phyloP scores from a whole-genome alignment of 2,888 invertebrate species.

The Neoitamus cyanurus region DNA sequence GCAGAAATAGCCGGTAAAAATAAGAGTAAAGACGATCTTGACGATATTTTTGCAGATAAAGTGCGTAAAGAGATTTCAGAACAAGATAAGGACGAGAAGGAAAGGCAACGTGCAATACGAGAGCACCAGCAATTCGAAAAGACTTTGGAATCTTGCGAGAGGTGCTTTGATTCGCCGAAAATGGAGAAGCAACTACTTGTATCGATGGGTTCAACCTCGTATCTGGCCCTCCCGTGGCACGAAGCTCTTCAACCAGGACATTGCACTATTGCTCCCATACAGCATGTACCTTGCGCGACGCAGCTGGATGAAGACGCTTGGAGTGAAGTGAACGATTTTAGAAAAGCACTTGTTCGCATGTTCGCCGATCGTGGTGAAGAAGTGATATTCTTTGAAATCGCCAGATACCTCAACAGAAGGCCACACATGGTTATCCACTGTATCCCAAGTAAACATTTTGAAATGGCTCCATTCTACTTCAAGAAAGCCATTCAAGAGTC shows the following conservation, averaged over 20 bases:
- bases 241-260: constrained; percentile 87
- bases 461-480: constrained; percentile 94
- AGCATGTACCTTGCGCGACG: constrained; percentile 83
- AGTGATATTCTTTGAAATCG: constrained; percentile 91
- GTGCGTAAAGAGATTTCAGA: constrained; percentile 76
- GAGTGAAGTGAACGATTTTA: constrained; percentile 82
- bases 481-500: constrained; percentile 97
- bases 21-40: constrained; percentile 77
- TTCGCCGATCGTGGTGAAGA: constrained; percentile 79
- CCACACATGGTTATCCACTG: constrained; percentile 92
- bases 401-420: constrained; percentile 76
- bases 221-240: constrained; percentile 82
- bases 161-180: constrained; percentile 83
- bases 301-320: constrained; percentile 94
- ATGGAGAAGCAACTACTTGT: constrained; percentile 88
- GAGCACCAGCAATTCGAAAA: constrained; percentile 78
- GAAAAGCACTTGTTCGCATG: constrained; percentile 82
- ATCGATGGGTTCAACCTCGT: constrained; percentile 83
- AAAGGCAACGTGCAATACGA: constrained; percentile 75
- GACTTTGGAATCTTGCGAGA: constrained; percentile 82
- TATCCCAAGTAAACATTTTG: constrained; percentile 86
- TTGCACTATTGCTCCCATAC: constrained; percentile 85
- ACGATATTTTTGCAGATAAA: constrained; percentile 85
- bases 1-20: constrained; percentile 77
- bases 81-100: constrained; percentile 72